Percentiles rank a stretch among this genome's conserved stretches.
Conservation (phyloP, 1,140 invertebrate genomes). For the Melitaea cinxia region DNA sequence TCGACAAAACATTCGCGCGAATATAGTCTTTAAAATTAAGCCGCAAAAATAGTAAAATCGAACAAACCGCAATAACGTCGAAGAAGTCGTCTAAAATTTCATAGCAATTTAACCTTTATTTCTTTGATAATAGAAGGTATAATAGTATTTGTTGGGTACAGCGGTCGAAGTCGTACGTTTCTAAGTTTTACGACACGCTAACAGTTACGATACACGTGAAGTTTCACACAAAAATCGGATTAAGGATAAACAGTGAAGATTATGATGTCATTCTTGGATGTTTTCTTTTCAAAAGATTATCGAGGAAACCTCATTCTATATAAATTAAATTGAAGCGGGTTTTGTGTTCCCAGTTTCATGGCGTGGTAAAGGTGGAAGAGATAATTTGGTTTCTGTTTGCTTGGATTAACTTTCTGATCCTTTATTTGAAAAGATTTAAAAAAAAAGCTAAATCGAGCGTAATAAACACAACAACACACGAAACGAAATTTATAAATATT, state of each 20-base stretch:
- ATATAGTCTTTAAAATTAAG: neutral
- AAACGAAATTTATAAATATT: no score
- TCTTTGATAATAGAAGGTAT: neutral
- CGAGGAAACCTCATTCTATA: neutral
- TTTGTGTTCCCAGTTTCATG: neutral
- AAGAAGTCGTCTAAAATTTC: neutral
- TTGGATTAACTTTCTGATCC: no score
- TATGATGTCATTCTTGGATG: constrained; percentile 2
- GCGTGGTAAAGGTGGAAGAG: no score
- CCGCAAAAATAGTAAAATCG: neutral
- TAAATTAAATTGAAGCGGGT: neutral
- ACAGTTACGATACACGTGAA: constrained; percentile 26
- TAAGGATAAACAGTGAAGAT: constrained; percentile 12
- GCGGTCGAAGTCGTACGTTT: neutral
- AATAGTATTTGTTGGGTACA: neutral
- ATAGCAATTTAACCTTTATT: neutral
- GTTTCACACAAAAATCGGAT: constrained; percentile 27
- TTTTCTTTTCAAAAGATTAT: neutral
- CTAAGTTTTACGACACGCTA: constrained; percentile 21
- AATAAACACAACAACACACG: no score
- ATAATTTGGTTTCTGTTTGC: no score
- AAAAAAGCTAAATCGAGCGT: no score
- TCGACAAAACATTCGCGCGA: neutral
- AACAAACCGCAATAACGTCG: neutral
- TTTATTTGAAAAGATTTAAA: no score